Conservation (phyloP, 2,888 invertebrate genomes). For the Lasioglossum villosulum region DNA sequence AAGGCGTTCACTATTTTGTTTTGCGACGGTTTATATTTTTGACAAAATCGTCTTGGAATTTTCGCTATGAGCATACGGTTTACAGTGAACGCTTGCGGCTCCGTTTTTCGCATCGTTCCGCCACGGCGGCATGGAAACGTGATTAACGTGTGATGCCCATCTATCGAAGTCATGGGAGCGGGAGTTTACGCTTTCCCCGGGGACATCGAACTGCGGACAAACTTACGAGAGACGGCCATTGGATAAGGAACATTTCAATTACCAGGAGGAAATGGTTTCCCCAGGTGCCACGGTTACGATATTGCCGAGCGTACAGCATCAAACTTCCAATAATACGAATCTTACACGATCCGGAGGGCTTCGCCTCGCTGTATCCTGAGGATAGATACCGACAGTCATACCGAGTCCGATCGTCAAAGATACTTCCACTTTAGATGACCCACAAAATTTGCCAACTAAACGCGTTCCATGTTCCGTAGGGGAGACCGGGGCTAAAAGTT, state of each 20-base stretch:
- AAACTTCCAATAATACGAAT: conserved; percentile 70
- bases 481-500: too few species aligned
- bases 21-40: neutral
- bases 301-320: conserved; percentile 72
- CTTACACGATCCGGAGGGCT: conserved; percentile 24
- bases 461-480: neutral
- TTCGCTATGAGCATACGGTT: neutral
- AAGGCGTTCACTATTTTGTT: neutral
- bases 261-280: conserved; percentile 82
- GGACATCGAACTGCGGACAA: conserved; percentile 43
- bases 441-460: neutral
- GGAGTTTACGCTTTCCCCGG: conserved; percentile 68
- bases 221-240: conserved; percentile 49
- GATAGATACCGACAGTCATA: neutral
- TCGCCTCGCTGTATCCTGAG: neutral
- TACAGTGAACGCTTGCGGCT: neutral
- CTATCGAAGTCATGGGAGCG: conserved; percentile 11
- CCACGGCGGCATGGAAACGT: neutral
- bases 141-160: conserved; percentile 22
- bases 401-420: neutral
- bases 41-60: neutral
- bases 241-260: conserved; percentile 80
- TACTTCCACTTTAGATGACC: conserved; percentile 7
- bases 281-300: conserved; percentile 77
- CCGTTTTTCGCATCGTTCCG: neutral